Evolutionary conservation across 2,888 invertebrate genomes (phyloP).

Genomic region (Heliconius hortense): DNA sequence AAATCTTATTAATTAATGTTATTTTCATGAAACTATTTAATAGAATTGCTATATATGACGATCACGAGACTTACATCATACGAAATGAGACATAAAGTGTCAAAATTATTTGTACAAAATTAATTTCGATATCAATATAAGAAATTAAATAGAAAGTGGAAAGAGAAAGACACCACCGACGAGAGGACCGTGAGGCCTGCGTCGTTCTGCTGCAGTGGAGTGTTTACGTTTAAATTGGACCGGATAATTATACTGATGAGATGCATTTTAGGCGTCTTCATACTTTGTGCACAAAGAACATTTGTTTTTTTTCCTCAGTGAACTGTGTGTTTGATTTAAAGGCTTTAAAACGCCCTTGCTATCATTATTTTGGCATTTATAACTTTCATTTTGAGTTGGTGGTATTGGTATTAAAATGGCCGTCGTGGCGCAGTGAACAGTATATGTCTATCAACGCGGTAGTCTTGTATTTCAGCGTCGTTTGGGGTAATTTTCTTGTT

Average conservation of each 20-base stretch:
- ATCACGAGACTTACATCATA: neutral
- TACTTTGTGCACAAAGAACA: constrained; percentile 20
- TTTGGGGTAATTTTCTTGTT: too few species aligned
- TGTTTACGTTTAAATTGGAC: constrained; percentile 21
- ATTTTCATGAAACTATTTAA: neutral
- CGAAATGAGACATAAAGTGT: neutral
- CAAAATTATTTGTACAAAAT: neutral
- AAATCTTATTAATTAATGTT: neutral
- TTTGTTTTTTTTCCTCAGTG: neutral
- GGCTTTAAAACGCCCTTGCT: constrained; percentile 1
- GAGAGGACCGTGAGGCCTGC: neutral
- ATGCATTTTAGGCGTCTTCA: constrained; percentile 32
- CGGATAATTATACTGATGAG: constrained; percentile 35
- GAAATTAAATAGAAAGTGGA: neutral
- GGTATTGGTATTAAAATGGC: neutral
- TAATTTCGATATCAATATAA: neutral
- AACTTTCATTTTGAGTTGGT: neutral
- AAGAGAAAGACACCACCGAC: neutral
- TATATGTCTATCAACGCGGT: too few species aligned
- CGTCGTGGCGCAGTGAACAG: neutral
- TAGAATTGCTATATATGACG: neutral
- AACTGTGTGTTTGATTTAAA: neutral
- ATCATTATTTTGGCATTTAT: constrained; percentile 4
- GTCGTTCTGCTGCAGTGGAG: neutral
- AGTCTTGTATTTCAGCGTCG: too few species aligned